Evolutionary conservation across 2,113 vertebrate species (phyloP).

Genomic region (Rhea americana): DNA sequence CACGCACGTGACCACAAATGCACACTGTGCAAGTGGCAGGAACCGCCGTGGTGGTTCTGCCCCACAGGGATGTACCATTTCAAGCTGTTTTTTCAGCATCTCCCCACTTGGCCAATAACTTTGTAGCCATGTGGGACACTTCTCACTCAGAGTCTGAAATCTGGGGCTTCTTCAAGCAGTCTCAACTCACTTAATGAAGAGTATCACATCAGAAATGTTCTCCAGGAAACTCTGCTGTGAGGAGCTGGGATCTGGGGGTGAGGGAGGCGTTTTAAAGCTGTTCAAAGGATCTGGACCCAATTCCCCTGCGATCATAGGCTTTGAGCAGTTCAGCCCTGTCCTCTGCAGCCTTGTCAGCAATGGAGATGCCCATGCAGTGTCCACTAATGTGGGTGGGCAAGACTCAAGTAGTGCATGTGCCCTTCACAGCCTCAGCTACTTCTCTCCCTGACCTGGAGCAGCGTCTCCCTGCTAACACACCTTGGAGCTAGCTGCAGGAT

Average conservation of each 20-base stretch:
- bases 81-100: neutral
- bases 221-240: neutral
- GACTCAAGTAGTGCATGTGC: accelerated
- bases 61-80: neutral
- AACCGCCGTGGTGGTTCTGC: neutral
- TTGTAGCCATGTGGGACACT: neutral
- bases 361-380: neutral
- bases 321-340: neutral
- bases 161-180: neutral
- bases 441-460: accelerated
- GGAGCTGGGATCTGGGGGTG: neutral
- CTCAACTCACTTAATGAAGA: neutral
- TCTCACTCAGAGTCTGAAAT: neutral
- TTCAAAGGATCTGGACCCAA: neutral
- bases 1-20: too few species aligned
- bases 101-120: neutral
- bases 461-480: accelerated
- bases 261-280: neutral
- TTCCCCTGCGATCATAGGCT: neutral
- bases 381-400: accelerated
- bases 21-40: neutral
- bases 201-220: neutral
- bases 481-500: neutral
- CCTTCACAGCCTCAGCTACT: neutral
- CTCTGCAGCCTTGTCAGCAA: neutral